phyloP scores from a whole-genome alignment of 2,797 vertebrate species.

The Alectoris magna region DNA sequence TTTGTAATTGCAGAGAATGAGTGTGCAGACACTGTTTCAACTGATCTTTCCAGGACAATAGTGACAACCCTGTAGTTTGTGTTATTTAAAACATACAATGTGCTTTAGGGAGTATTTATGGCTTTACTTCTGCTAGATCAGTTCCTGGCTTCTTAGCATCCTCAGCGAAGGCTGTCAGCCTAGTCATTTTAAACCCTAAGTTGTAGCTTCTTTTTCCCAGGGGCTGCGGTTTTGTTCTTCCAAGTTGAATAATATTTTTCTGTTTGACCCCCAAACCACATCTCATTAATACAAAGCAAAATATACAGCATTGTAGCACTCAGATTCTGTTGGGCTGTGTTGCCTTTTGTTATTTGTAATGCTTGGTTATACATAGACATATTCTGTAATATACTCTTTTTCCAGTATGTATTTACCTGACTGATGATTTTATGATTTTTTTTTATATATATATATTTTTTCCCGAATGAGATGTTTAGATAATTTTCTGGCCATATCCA shows the following conservation, averaged over 20 bases:
- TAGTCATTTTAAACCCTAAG: neutral
- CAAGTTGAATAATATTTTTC: neutral
- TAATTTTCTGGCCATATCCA: neutral
- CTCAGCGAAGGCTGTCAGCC: constrained; percentile 6
- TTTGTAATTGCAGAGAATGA: constrained; percentile 16
- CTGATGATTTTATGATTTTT: neutral
- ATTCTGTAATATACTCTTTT: neutral
- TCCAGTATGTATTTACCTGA: neutral
- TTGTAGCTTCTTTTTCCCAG: neutral
- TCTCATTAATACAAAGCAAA: neutral
- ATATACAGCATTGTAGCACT: neutral
- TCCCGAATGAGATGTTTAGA: neutral
- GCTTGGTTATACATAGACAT: neutral
- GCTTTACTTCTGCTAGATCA: neutral
- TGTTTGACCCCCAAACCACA: neutral
- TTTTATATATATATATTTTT: no score
- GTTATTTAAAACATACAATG: neutral
- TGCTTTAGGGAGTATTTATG: neutral
- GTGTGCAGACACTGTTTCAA: constrained; percentile 39
- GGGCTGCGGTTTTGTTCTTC: constrained; percentile 3
- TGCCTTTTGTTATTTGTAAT: neutral
- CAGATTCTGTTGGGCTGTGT: neutral
- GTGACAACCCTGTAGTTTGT: neutral
- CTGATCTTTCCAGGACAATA: constrained; percentile 2
- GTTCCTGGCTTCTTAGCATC: neutral